Base-by-base conservation (phyloP, 1,140 invertebrate genomes). In the Doryteuthis pealeii region DNA sequence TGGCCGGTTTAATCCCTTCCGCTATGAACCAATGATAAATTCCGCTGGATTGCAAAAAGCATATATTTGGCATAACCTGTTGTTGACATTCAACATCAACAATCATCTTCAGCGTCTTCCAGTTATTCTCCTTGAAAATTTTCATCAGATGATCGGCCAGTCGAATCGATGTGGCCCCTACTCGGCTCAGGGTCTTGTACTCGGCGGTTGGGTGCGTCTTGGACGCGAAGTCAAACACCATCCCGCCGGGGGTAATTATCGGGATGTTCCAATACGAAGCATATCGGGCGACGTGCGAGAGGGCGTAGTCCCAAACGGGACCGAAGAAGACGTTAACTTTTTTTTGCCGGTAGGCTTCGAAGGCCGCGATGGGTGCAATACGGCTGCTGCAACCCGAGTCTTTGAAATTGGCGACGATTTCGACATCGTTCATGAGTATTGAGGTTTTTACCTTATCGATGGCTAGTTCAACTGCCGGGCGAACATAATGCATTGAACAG, bases 281-380 rank as follows among this genome's bases (percentile, higher is more conserved):
- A 84, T 97, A 96, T 26, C 96, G 89, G 0, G 94, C 93, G 1
- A 98, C 94, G 0, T 95, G 95, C 0, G 95, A 95, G 68, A 96
- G 91, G 1, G 95, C 94, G 86, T 96, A 98, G 80, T 96, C 95
- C 87, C 95, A 97, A 8, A 95, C 92, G 0, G 96, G 93, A 0
- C 96, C 96, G 81, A 98, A 91, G 84, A 97, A 95, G 0, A 93
- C 94, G 88, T 97, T 93, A 12, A 83, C 80, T 31, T 79, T 74
- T 12, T 74, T 74, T 31, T 76, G 58, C 1, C 84, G 72, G 77
- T 78, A 85, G 54, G 81, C 80, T 12, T 81, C 79, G 49, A 86
- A 82, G 10, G 86, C 84, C 40, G 80, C 77, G 31, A 83, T 83
- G 54, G 83, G 82, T 1, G 80, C 81, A 32, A 70, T 4, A 0